A percentile compares a stretch with the other conserved stretches of the same genome.
Conservation (phyloP, 2,113 vertebrate genomes). For the Clupea harengus region DNA sequence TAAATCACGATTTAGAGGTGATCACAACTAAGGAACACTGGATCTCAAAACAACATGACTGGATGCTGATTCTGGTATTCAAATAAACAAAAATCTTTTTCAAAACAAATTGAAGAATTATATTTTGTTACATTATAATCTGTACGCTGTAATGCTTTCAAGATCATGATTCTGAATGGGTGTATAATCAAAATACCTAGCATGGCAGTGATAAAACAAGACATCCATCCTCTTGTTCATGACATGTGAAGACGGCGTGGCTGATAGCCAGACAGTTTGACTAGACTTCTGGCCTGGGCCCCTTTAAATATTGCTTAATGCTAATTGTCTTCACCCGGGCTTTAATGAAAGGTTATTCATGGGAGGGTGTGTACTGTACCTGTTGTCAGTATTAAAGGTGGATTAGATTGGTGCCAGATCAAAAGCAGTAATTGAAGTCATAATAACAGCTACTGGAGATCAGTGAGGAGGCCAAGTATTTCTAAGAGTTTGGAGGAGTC, state of each 20-base stretch:
- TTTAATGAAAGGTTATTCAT: constrained; percentile 35
- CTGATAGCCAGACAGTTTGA: background rate
- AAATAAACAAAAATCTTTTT: background rate
- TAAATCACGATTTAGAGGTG: background rate
- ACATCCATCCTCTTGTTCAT: background rate
- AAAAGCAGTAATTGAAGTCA: background rate
- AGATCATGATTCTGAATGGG: background rate
- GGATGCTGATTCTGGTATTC: background rate
- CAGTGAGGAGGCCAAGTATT: background rate
- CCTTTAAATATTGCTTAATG: constrained; percentile 3
- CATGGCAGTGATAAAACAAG: no score
- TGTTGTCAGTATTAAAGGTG: constrained; percentile 12
- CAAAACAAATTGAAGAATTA: background rate
- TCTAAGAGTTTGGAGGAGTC: constrained; percentile 5
- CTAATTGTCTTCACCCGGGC: background rate
- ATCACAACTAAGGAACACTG: background rate
- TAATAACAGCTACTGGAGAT: constrained; percentile 22
- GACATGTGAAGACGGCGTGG: background rate
- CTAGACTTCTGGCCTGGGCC: background rate
- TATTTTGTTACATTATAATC: no score
- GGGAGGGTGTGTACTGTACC: constrained; percentile 2
- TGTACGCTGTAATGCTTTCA: no score
- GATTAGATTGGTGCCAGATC: background rate
- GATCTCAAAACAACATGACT: background rate
- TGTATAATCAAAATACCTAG: background rate